phyloP scores from a whole-genome alignment of 2,113 vertebrate species.

The Zosterops lateralis region DNA sequence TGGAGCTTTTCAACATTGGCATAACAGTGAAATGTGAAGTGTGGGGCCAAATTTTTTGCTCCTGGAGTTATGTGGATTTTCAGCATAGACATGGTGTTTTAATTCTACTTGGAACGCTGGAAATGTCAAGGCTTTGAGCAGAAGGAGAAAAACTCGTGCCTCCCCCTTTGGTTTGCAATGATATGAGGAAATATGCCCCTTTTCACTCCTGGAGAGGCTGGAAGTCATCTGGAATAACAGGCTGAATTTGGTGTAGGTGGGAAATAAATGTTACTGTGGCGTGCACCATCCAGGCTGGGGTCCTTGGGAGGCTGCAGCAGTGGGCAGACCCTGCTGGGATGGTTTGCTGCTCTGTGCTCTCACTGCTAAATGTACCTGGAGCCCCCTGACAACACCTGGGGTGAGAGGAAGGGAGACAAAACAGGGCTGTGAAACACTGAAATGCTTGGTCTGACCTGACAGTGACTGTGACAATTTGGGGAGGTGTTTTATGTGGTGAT shows the following conservation, averaged over 20 bases:
- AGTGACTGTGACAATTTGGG: not conserved
- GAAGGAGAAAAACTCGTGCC: not conserved
- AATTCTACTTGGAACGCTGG: not conserved
- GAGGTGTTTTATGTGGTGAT: conserved; percentile 35
- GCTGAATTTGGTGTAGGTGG: not conserved
- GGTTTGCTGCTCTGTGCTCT: not conserved
- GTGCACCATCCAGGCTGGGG: not conserved
- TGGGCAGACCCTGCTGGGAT: not conserved
- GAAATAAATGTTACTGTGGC: not conserved
- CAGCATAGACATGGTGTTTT: not conserved
- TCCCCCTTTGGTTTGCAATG: not conserved
- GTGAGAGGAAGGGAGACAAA: not conserved
- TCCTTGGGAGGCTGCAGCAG: not conserved
- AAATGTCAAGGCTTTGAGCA: not conserved
- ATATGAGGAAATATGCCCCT: not conserved
- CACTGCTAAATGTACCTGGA: not conserved
- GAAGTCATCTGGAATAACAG: not conserved
- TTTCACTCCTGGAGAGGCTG: not conserved
- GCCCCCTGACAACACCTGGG: not conserved
- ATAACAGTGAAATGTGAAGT: not conserved
- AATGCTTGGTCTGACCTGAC: conserved; percentile 4
- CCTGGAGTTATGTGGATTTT: not conserved
- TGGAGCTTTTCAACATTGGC: not conserved
- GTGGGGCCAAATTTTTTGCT: not conserved
- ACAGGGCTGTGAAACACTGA: not conserved